Evolutionary conservation across 2,888 invertebrate genomes (phyloP).

Genomic region (Chrysodeixis includens): DNA sequence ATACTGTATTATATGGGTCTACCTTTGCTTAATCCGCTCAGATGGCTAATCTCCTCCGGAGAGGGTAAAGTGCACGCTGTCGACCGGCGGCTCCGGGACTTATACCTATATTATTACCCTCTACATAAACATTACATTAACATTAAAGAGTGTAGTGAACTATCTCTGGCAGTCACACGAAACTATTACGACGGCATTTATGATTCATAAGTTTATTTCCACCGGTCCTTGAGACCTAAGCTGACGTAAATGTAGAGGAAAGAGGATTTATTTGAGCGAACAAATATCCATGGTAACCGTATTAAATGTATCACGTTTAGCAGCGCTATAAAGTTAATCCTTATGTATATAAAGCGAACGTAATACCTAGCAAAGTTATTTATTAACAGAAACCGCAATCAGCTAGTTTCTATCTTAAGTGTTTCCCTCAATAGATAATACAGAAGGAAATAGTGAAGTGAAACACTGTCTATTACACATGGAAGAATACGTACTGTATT

Average conservation of each 20-base stretch:
- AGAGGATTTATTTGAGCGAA: conserved; percentile 21
- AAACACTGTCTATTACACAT: conserved; percentile 22
- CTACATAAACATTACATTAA: conserved; percentile 70
- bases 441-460: conserved; percentile 35
- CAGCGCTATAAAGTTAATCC: background rate
- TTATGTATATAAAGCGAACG: background rate
- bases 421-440: conserved; percentile 22
- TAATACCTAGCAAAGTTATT: background rate
- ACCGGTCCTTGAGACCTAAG: conserved; percentile 31
- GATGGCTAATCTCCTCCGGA: conserved; percentile 60
- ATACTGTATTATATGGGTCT: conserved; percentile 52
- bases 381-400: background rate
- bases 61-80: conserved; percentile 57
- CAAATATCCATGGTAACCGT: background rate
- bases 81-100: conserved; percentile 37
- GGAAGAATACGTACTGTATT: conserved; percentile 26
- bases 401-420: conserved; percentile 21
- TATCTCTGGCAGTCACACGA: conserved; percentile 48
- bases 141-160: conserved; percentile 68
- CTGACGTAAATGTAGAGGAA: conserved; percentile 35
- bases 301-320: background rate
- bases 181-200: conserved; percentile 57
- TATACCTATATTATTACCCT: conserved; percentile 55
- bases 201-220: conserved; percentile 63
- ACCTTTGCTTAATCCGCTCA: conserved; percentile 60